These are phyloP conservation scores for Cordilura impudica DNA, from an alignment of 2,888 invertebrate genomes.

Conservation along the genomic window DNA sequence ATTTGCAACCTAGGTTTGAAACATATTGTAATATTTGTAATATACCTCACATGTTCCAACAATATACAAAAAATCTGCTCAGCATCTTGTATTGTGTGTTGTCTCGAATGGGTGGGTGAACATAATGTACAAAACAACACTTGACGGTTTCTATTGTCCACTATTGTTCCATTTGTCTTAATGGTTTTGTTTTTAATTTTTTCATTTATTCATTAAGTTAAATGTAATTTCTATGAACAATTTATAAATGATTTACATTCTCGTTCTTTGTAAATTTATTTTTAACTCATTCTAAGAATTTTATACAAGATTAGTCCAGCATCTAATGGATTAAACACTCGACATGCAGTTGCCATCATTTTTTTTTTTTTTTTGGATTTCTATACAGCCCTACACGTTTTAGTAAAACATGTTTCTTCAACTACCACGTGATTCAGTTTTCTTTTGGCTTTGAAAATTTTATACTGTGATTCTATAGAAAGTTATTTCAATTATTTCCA, in stretches of 20 bases:
- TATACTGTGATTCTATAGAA: no score
- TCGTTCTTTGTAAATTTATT: background rate
- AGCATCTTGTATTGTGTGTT: conserved; percentile 17
- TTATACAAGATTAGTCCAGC: no score
- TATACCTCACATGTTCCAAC: background rate
- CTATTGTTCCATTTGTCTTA: background rate
- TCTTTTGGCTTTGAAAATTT: no score
- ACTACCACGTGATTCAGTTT: no score
- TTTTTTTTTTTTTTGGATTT: no score
- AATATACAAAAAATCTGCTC: conserved; percentile 45
- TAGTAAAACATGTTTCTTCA: no score
- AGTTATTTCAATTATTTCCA: no score
- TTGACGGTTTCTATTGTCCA: conserved; percentile 37
- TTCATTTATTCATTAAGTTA: background rate
- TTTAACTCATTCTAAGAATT: no score
- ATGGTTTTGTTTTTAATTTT: background rate
- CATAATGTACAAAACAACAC: conserved; percentile 6
- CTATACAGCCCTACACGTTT: no score
- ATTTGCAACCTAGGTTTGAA: conserved; percentile 31
- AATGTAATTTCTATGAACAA: background rate
- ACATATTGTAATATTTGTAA: background rate
- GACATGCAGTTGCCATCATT: no score
- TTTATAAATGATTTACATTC: background rate
- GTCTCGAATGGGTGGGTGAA: background rate
- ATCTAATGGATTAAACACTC: no score